These are phyloP conservation scores for Penaeus indicus DNA, from an alignment of 1,140 invertebrate genomes.

Conservation along the genomic window DNA sequence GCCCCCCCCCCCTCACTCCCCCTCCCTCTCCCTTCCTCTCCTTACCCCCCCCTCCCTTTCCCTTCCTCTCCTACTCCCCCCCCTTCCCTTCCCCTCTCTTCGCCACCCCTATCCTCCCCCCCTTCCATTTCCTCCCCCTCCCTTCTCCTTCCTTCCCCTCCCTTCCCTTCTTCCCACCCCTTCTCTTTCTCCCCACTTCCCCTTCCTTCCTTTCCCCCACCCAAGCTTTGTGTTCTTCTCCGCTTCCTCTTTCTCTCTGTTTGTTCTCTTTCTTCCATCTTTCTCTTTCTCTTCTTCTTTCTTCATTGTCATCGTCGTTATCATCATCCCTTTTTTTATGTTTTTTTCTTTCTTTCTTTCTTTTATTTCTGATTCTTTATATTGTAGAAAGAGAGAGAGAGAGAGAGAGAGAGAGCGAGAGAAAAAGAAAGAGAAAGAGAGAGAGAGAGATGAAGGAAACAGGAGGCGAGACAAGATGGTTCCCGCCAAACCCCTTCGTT, in stretches of 20 bases:
- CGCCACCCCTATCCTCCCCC: background rate
- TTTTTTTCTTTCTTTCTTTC: too few relatives aligned
- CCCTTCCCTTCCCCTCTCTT: background rate
- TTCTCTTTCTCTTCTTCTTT: too few relatives aligned
- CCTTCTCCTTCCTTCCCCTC: background rate
- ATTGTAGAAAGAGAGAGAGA: too few relatives aligned
- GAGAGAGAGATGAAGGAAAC: too few relatives aligned
- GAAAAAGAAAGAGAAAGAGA: too few relatives aligned
- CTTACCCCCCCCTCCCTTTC: background rate
- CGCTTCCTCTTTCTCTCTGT: background rate
- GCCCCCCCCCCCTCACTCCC: too few relatives aligned
- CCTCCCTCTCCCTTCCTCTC: background rate
- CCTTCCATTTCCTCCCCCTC: background rate
- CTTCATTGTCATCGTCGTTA: too few relatives aligned
- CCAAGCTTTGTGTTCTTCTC: background rate
- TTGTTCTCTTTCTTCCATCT: slow-evolving; percentile 15
- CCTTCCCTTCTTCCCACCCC: background rate
- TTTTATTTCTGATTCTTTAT: too few relatives aligned
- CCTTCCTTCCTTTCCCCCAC: background rate
- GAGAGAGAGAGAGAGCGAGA: too few relatives aligned
- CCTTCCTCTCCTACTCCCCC: background rate
- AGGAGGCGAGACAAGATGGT: too few relatives aligned
- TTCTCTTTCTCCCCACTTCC: background rate
- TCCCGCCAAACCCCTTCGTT: too few relatives aligned
- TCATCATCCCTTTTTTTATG: too few relatives aligned